Base-by-base conservation (phyloP, 1,140 invertebrate genomes). In the Micrasema minimum region DNA sequence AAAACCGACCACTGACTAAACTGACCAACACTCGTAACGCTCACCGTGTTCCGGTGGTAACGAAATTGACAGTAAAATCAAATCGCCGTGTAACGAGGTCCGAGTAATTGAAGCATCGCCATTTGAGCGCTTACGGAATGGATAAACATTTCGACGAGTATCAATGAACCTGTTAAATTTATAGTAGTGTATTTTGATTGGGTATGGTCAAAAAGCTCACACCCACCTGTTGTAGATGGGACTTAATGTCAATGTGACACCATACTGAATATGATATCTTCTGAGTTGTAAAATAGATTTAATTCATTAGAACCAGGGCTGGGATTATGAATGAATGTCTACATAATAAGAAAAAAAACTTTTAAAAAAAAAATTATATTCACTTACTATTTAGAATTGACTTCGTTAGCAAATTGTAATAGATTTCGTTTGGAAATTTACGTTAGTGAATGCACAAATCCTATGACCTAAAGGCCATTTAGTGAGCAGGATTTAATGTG, bases 1-100 rank as follows among this genome's bases (percentile, higher is more conserved):
- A 50, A 48, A 55, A 66, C 65, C 59, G 59, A 31, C n/a, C n/a
- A n/a, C n/a, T n/a, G n/a, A n/a, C n/a, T n/a, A n/a, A n/a, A n/a
- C n/a, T n/a, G n/a, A 61, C 38, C 22, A 45, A 62, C 59, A 62
- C 59, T 62, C 59, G 59, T 62, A 45, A 62, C 43, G 38, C 23
- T 62, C 59, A 62, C 59, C 31, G 35, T 38, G 55, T 31, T 31
- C 55, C 23, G 35, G 18, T 31, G 55, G 55, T 9, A n/a, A n/a
- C 18, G 18, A 38, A 55, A 31, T 31, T 10, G 55, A 59, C 31
- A 38, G 55, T 59, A 59, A 59, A 59, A 59, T 38, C 35, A 20
- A 37, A 59, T 41, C 55, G 31, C 35, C 55, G 31, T 18, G 55
- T 59, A 59, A 59, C 55, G 35, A 31, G 55, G 35, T 59, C 10